phyloP scores from a whole-genome alignment of 2,113 vertebrate genomes.

The Phaethon lepturus region DNA sequence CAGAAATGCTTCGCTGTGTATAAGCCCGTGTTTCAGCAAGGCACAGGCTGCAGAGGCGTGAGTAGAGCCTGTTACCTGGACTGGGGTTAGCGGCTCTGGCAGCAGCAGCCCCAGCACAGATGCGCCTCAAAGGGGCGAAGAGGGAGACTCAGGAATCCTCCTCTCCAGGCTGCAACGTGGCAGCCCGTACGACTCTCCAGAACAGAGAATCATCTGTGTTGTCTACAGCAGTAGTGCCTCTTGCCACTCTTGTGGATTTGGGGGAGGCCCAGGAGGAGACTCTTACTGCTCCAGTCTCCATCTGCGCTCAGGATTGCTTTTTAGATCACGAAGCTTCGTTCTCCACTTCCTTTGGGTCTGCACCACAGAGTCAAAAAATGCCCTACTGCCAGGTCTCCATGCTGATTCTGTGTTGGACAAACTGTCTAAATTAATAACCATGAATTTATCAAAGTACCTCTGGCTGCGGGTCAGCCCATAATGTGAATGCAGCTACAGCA shows the following conservation, averaged over 20 bases:
- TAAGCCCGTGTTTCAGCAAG: background rate
- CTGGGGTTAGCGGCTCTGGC: background rate
- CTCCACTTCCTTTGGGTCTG: background rate
- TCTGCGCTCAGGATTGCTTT: background rate
- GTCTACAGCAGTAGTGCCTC: background rate
- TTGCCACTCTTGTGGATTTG: background rate
- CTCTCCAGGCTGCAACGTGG: background rate
- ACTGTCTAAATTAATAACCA: background rate
- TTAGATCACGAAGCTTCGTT: background rate
- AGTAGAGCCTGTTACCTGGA: background rate
- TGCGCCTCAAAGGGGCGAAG: background rate
- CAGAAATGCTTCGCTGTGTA: background rate
- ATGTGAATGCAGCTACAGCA: background rate
- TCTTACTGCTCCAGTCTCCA: fast-evolving
- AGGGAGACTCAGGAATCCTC: background rate
- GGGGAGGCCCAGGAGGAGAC: background rate
- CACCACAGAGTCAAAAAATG: background rate
- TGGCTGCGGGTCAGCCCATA: background rate
- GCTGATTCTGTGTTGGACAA: background rate
- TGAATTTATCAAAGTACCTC: background rate
- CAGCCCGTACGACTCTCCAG: background rate
- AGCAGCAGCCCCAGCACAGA: background rate
- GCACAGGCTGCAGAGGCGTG: background rate
- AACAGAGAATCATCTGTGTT: background rate
- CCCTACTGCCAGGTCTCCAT: background rate